Evolutionary conservation across 64 coral and sea anemone genomes (phyloP).

Genomic region (Orbicella faveolata): DNA sequence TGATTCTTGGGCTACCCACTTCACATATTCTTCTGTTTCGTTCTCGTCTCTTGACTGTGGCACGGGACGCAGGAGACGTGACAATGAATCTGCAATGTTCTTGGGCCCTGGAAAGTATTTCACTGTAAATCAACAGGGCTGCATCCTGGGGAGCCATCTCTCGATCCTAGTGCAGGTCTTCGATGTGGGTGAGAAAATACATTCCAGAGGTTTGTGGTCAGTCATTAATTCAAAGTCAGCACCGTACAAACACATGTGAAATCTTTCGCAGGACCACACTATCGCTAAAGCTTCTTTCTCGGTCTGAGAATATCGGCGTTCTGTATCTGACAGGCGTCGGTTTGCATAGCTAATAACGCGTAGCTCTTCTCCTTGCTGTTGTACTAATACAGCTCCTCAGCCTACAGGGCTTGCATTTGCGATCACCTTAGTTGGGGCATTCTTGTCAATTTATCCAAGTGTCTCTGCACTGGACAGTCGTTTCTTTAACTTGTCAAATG

Average conservation of each 20-base stretch:
- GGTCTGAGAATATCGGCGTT: constrained; percentile 23
- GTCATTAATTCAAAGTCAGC: constrained; percentile 32
- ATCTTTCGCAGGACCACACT: constrained; percentile 25
- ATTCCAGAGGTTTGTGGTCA: constrained; percentile 68
- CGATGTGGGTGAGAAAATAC: constrained; percentile 33
- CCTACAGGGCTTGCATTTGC: constrained; percentile 29
- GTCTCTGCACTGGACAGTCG: constrained; percentile 17
- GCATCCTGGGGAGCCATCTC: constrained; percentile 39
- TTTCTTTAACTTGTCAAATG: constrained; percentile 46
- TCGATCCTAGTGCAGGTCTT: constrained; percentile 53
- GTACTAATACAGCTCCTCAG: neutral
- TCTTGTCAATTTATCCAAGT: constrained; percentile 37
- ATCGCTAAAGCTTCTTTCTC: constrained; percentile 30
- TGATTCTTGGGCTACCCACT: neutral
- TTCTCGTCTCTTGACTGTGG: neutral
- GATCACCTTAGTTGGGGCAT: constrained; percentile 55
- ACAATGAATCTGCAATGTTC: constrained; percentile 39
- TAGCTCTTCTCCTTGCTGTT: constrained; percentile 21
- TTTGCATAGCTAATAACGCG: constrained; percentile 53
- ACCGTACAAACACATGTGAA: constrained; percentile 3
- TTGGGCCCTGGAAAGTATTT: constrained; percentile 28
- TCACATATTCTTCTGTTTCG: neutral
- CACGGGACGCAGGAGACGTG: neutral
- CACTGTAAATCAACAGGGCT: constrained; percentile 27
- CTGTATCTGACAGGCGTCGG: constrained; percentile 16